These are phyloP conservation scores for Aptenodytes forsteri DNA, from an alignment of 2,113 vertebrate species.

Conservation along the genomic window DNA sequence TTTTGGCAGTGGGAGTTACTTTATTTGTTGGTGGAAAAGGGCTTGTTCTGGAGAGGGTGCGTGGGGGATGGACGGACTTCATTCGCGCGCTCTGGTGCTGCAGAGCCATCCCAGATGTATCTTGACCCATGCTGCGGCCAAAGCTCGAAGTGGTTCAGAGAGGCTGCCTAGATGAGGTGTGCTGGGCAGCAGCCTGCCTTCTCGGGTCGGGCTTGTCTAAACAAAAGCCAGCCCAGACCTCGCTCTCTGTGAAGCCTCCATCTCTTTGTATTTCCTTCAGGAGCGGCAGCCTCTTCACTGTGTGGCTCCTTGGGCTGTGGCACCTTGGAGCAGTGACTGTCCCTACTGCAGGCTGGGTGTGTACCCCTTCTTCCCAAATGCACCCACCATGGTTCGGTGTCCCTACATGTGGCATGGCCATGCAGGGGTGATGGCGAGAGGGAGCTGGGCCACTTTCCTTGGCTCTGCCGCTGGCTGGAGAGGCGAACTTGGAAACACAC, in stretches of 20 bases:
- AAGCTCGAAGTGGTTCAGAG: neutral
- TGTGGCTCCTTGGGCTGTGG: neutral
- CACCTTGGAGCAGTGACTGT: rapidly evolving
- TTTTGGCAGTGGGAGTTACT: neutral
- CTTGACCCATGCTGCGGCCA: neutral
- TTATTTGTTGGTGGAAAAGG: neutral
- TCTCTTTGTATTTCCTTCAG: neutral
- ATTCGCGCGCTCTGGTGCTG: rapidly evolving
- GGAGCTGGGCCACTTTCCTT: neutral
- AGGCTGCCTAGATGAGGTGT: neutral
- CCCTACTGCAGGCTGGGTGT: neutral
- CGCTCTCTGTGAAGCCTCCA: neutral
- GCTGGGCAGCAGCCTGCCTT: neutral
- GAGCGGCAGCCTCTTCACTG: neutral
- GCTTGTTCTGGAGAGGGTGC: neutral
- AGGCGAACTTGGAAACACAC: neutral
- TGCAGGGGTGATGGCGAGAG: neutral
- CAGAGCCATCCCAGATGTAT: neutral
- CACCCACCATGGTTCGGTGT: rapidly evolving
- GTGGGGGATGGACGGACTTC: neutral
- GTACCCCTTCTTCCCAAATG: rapidly evolving
- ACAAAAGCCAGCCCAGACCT: neutral
- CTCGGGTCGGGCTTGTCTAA: rapidly evolving
- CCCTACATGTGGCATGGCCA: rapidly evolving
- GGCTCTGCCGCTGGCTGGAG: neutral